phyloP scores from a whole-genome alignment of 2,113 vertebrate genomes.

The Ailurus styani region DNA sequence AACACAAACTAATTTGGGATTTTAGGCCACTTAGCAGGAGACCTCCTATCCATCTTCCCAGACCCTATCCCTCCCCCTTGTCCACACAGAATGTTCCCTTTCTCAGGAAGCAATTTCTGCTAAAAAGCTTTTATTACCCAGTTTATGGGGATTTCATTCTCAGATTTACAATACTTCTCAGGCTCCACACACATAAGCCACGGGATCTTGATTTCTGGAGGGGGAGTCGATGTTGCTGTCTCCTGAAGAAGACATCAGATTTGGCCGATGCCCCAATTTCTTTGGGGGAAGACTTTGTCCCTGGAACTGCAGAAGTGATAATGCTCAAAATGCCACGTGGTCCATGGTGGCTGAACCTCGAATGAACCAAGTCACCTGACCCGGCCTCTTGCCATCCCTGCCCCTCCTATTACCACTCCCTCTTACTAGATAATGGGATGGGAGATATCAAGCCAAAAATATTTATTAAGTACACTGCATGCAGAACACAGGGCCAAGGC shows the following conservation, averaged over 20 bases:
- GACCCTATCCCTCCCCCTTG: background rate
- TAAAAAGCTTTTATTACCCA: conserved; percentile 62
- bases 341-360: background rate
- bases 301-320: background rate
- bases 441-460: background rate
- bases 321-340: background rate
- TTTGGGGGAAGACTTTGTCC: conserved; percentile 15
- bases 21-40: conserved; percentile 17
- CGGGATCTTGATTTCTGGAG: conserved; percentile 44
- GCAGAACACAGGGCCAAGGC: background rate
- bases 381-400: background rate
- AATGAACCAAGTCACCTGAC: background rate
- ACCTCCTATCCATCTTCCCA: background rate
- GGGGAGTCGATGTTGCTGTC: background rate
- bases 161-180: conserved; percentile 55
- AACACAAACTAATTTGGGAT: conserved; percentile 37
- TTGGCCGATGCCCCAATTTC: background rate
- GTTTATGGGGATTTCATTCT: conserved; percentile 50
- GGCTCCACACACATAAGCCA: conserved; percentile 12
- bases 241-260: conserved; percentile 19
- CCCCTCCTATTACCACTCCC: background rate
- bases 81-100: conserved; percentile 48
- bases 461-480: conserved; percentile 2
- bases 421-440: background rate
- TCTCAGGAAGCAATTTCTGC: conserved; percentile 51